Evolutionary conservation across 1,140 invertebrate genomes (phyloP).

Genomic region (Brachionus plicatilis): DNA sequence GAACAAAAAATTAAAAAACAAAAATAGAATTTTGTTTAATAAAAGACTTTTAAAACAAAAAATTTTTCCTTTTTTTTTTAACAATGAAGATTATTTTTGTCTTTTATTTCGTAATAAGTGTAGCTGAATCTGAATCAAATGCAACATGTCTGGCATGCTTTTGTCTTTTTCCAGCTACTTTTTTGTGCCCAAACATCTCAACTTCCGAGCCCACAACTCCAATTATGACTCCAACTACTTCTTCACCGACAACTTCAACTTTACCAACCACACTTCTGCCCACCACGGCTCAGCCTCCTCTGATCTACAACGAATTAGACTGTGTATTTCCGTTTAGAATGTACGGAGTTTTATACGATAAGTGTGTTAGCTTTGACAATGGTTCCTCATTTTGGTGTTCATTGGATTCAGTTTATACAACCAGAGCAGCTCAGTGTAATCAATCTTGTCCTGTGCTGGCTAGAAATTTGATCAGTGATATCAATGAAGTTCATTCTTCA

Average conservation of each 20-base stretch:
- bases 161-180: not conserved
- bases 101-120: not conserved
- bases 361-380: not conserved
- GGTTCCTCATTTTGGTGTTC: conserved; percentile 24
- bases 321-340: conserved; percentile 31
- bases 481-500: not conserved
- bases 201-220: not conserved
- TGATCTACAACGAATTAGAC: conserved; percentile 7
- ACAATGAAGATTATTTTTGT: not conserved
- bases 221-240: not conserved
- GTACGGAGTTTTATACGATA: not conserved
- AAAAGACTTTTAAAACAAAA: not conserved
- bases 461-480: not conserved
- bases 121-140: not conserved
- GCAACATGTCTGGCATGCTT: not conserved
- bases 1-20: not conserved
- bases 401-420: not conserved
- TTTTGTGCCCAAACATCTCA: not conserved
- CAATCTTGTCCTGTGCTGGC: conserved; percentile 19
- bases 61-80: not conserved
- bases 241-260: not conserved
- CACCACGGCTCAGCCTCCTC: not conserved
- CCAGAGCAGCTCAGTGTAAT: conserved; percentile 13
- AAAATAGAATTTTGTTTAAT: not conserved
- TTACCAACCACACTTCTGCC: not conserved